phyloP scores from a whole-genome alignment of 1,140 invertebrate genomes.

The Listronotus bonariensis region DNA sequence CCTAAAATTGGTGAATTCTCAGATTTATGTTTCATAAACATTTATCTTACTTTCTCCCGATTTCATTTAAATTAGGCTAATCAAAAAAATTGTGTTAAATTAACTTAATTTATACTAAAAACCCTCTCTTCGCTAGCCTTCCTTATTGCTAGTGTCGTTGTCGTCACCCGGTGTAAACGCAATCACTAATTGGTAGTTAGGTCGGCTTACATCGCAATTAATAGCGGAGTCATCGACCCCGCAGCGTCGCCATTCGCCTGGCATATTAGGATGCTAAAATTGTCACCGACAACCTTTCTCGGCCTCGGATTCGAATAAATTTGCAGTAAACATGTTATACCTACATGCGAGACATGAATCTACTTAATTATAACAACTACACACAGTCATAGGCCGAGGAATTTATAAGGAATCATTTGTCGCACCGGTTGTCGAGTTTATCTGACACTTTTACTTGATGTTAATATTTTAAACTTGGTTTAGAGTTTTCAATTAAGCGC shows the following conservation, averaged over 20 bases:
- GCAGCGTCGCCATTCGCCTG: conserved; percentile 9
- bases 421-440: not conserved
- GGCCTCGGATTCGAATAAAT: conserved; percentile 41
- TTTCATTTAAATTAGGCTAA: no score
- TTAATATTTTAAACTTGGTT: no score
- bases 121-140: no score
- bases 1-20: no score
- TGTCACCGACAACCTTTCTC: conserved; percentile 36
- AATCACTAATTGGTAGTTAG: conserved; percentile 3
- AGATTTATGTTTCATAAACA: no score
- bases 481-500: no score
- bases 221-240: conserved; percentile 33
- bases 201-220: conserved; percentile 20
- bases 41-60: no score
- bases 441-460: no score
- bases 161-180: conserved; percentile 4
- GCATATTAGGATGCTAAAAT: conserved; percentile 43
- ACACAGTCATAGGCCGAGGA: not conserved
- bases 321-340: conserved; percentile 47
- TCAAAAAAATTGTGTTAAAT: no score
- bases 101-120: no score
- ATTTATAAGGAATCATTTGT: not conserved
- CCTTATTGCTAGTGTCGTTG: no score
- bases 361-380: conserved; percentile 45
- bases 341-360: conserved; percentile 42